Evolutionary conservation across 2,888 invertebrate species (phyloP).

Genomic region (Platynereis dumerilii): DNA sequence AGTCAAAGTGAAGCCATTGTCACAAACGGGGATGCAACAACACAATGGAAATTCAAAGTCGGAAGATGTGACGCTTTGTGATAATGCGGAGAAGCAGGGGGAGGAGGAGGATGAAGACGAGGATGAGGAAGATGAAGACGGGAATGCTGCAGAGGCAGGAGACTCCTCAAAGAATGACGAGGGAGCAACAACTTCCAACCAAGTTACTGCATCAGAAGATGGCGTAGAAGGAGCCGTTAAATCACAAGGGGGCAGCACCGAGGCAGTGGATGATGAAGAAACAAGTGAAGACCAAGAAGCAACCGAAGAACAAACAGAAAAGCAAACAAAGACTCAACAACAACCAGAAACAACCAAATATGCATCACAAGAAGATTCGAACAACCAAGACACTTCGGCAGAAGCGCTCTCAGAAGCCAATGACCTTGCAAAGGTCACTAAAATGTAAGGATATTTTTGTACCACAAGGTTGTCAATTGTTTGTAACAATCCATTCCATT

Average conservation of each 20-base stretch:
- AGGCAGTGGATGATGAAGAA: too few species aligned
- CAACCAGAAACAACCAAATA: background rate
- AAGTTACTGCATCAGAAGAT: too few species aligned
- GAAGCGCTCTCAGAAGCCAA: background rate
- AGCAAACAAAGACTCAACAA: background rate
- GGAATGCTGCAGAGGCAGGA: background rate
- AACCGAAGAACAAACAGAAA: too few species aligned
- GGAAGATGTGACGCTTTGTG: too few species aligned
- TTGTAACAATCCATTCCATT: too few species aligned
- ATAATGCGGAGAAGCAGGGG: background rate
- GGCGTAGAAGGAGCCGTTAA: too few species aligned
- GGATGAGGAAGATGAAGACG: background rate
- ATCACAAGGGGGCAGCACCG: too few species aligned
- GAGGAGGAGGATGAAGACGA: background rate
- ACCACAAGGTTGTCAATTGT: background rate
- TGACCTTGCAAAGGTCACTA: slow-evolving; percentile 1
- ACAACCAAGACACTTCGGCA: background rate
- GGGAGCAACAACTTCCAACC: too few species aligned
- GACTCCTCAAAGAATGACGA: background rate
- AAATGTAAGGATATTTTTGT: slow-evolving; percentile 7
- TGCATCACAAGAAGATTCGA: background rate
- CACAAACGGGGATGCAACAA: too few species aligned
- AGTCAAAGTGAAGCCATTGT: background rate
- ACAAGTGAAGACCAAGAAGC: too few species aligned
- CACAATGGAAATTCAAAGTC: too few species aligned